Evolutionary conservation across 2,797 vertebrate species (phyloP), one percentile per base, ranked within the genome.

Genomic region (Cossypha dichroa): DNA sequence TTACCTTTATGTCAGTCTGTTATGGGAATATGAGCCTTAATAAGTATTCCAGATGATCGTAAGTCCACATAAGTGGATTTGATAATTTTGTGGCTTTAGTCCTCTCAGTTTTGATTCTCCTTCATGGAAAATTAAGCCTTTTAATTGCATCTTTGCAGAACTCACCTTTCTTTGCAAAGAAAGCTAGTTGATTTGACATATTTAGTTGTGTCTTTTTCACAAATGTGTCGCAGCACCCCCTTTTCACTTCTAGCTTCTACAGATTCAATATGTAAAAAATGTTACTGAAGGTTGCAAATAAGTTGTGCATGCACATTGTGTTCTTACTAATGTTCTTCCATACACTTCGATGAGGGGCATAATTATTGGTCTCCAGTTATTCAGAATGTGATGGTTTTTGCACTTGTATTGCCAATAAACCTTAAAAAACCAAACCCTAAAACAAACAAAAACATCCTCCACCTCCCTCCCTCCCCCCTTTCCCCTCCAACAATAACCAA

Each of bases 21-120:
- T 76, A 26, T 11, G 55, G 80, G 70, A 91, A 48, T 85, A 60
- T 3, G 8, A 9, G 5, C 21, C 41, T 81, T 84, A 81, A 64
- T 92, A 69, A 56, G 19, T 76, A 45, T 82, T 83, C 68, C 85
- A 91, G 49, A 25, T 92, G 85, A 74, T 60, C 29, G 1, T n/a
- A 89, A 83, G 18, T 52, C 29, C 58, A 33, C 38, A 6, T 29
- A 49, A 80, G 34, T 77, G 45, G 56, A 49, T 82, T 85, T 87
- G 84, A 48, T 89, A 40, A 73, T 80, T 87, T 83, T 0, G 0
- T 77, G 59, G 29, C 59, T 85, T 79, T 48, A 59, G 9, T 73
- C 20, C 29, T 77, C 67, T 73, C 41, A 46, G n/a, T 64, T 94
- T 87, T 84, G 21, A 23, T 89, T 75, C 21, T 55, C 26, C 13